These are phyloP conservation scores for Chydorus sphaericus DNA, from an alignment of 2,888 invertebrate species.

Conservation along the genomic window DNA sequence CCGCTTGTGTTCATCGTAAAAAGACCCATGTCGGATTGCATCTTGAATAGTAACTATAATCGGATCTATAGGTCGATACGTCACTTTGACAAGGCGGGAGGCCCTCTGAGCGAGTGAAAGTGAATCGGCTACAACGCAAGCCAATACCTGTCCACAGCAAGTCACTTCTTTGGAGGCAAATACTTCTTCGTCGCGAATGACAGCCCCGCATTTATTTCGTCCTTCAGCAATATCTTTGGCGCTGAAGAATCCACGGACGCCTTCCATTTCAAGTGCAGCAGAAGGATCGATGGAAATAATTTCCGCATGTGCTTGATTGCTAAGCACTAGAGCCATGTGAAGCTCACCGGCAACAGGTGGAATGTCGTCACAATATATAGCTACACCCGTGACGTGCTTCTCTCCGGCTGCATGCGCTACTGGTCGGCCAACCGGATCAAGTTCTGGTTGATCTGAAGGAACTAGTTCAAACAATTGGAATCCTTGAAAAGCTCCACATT, in stretches of 20 bases:
- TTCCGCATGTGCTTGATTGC: slow-evolving; percentile 66
- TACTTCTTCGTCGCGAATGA: slow-evolving; percentile 67
- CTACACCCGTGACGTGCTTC: slow-evolving; percentile 85
- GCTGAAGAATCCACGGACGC: slow-evolving; percentile 67
- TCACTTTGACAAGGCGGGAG: slow-evolving; percentile 58
- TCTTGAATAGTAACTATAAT: slow-evolving; percentile 66
- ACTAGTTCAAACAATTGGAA: slow-evolving; percentile 42
- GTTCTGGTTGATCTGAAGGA: slow-evolving; percentile 39
- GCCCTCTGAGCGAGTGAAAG: slow-evolving; percentile 69
- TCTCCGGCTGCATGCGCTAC: slow-evolving; percentile 63
- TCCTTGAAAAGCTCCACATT: slow-evolving; percentile 30
- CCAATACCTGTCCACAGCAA: slow-evolving; percentile 67
- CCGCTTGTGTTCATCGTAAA: slow-evolving; percentile 18
- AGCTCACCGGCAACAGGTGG: slow-evolving; percentile 60
- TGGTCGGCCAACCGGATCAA: slow-evolving; percentile 66
- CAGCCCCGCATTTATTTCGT: slow-evolving; percentile 49
- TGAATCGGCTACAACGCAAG: slow-evolving; percentile 61
- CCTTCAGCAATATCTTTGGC: slow-evolving; percentile 56
- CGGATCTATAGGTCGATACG: slow-evolving; percentile 65
- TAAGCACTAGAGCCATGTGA: slow-evolving; percentile 40
- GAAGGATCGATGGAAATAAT: slow-evolving; percentile 56
- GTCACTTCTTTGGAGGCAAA: slow-evolving; percentile 56
- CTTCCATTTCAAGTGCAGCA: slow-evolving; percentile 53
- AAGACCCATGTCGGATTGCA: slow-evolving; percentile 7
- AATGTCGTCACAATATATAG: slow-evolving; percentile 80